These are phyloP conservation scores for Bathybates hornii DNA, from an alignment of 2,113 vertebrate genomes.

Conservation along the genomic window DNA sequence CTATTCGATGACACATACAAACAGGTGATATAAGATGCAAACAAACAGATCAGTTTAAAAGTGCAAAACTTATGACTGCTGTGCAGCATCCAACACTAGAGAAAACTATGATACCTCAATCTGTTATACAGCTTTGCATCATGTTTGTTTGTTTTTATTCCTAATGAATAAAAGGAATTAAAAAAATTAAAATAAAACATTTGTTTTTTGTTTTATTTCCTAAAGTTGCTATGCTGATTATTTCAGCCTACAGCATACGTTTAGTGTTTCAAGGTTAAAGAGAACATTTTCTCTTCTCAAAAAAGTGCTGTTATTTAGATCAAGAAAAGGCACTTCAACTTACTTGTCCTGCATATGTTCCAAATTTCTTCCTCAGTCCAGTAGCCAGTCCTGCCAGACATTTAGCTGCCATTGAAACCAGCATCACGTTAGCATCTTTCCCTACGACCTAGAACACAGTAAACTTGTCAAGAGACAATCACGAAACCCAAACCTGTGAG, in stretches of 20 bases:
- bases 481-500: neutral
- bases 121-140: neutral
- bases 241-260: neutral
- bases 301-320: neutral
- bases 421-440: conserved; percentile 97
- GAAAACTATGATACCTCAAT: neutral
- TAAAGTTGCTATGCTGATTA: neutral
- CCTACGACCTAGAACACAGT: conserved; percentile 82
- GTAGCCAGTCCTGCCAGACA: conserved; percentile 85
- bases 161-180: neutral
- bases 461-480: neutral
- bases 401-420: conserved; percentile 93
- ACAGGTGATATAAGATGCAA: neutral
- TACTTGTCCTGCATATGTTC: conserved; percentile 89
- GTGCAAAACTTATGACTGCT: neutral
- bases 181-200: accelerated
- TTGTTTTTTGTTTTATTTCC: neutral
- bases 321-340: conserved; percentile 46
- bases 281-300: neutral
- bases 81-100: neutral
- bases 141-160: neutral
- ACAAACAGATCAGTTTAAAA: neutral
- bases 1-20: neutral
- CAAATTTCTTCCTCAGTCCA: conserved; percentile 97
- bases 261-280: neutral